Evolutionary conservation across 2,797 vertebrate genomes (phyloP), one percentile per base, ranked within the genome.

Genomic region (Chaunax sp.): DNA sequence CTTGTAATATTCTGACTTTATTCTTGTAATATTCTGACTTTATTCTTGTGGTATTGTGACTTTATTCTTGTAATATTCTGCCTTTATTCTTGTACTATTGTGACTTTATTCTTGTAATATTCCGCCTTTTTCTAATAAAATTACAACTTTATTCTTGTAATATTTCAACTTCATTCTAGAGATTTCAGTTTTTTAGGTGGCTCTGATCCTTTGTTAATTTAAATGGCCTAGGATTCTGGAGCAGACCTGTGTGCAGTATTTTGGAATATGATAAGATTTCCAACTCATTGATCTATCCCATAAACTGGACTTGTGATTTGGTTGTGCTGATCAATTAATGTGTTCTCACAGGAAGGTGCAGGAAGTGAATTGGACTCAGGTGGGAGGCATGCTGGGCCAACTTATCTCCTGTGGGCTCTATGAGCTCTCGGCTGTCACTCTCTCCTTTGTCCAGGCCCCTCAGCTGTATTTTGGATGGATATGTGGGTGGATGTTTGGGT

Each of bases 401-500:
- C 16, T 58, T 53, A 55, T 72, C 49, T 73, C 59, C 49, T 46
- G 16, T 54, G 57, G 25, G 52, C 71, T 63, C 44, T 43, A 1
- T 53, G 16, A 61, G 49, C 49, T 69, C 50, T 6, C 25, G 47
- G 10, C 53, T 60, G 45, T 37, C 44, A 8, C 69, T 22, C 46
- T 82, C 41, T 75, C 40, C 63, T 65, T 67, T 47, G 23, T 40
- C 47, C 37, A n/a, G n/a, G n/a, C n/a, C n/a, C n/a, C n/a, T n/a
- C n/a, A 33, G 61, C 22, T 57, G 45, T 15, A 18, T 77, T 61
- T 63, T 68, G 28, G 59, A 51, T 81, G 57, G 56, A 67, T 45
- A 45, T 75, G 75, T 83, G 74, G 65, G 40, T 69, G 63, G 60
- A 30, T 63, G n/a, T 44, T 25, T 35, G 52, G 55, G 65, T 71